Percentiles rank a stretch among this genome's conserved stretches.
Conservation (phyloP, 2,113 vertebrate genomes). For the Pygoscelis adeliae region DNA sequence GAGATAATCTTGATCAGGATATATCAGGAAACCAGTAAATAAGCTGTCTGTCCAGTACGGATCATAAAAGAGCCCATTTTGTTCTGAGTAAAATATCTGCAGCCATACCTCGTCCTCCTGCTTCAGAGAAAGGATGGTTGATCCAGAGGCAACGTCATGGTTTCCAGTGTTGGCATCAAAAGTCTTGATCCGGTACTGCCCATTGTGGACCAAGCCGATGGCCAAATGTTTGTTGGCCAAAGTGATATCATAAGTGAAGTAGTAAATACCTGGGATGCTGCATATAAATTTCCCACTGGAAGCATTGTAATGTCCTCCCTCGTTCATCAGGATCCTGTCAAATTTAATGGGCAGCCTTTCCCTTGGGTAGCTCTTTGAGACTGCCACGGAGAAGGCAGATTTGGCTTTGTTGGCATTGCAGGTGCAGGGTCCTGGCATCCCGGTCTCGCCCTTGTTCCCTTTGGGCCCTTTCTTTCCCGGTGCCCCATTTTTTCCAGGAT, state of each 20-base stretch:
- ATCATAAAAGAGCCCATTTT: constrained; percentile 96
- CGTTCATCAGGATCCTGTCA: constrained; percentile 92
- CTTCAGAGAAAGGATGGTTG: constrained; percentile 89
- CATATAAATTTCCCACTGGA: constrained; percentile 93
- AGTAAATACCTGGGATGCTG: constrained; percentile 90
- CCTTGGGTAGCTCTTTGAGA: constrained; percentile 92
- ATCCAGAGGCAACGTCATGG: constrained; percentile 92
- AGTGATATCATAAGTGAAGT: constrained; percentile 95
- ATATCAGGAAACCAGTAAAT: constrained; percentile 96
- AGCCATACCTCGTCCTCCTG: constrained; percentile 92
- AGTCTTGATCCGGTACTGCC: constrained; percentile 94
- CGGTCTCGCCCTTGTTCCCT: constrained; percentile 80
- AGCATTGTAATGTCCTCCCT: constrained; percentile 90
- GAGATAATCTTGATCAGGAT: constrained; percentile 85
- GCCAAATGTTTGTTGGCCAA: constrained; percentile 95
- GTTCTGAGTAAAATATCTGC: constrained; percentile 97
- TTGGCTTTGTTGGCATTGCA: constrained; percentile 79
- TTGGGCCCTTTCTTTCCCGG: constrained; percentile 83
- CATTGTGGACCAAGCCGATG: constrained; percentile 94
- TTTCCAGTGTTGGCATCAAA: constrained; percentile 97
- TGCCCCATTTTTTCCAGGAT: constrained; percentile 76
- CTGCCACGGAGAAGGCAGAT: constrained; percentile 92
- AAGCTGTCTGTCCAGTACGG: constrained; percentile 98
- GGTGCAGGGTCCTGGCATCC: constrained; percentile 86
- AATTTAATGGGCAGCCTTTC: constrained; percentile 95